Base-by-base conservation (phyloP, 1,140 invertebrate genomes). In the Anoplophora glabripennis region DNA sequence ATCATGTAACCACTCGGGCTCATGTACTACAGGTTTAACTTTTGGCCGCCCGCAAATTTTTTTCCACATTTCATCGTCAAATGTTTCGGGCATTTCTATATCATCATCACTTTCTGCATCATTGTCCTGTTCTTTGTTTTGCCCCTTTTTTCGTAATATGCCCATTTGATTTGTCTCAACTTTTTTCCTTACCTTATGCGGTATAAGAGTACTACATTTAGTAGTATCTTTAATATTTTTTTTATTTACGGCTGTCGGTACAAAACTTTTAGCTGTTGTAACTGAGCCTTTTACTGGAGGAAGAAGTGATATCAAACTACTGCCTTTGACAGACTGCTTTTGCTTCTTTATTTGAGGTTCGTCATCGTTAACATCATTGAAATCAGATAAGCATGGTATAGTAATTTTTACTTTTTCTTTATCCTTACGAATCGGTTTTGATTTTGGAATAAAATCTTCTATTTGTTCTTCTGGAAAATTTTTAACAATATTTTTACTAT, bases 31-130 rank as follows among this genome's bases (percentile, higher is more conserved):
- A 12, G 38, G 28, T 58, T 57, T 33, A 33, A 21, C 52, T 71
- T 68, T 52, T 28, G 51, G 53, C 58, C 65, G 57, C 18, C 68
- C 72, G 61, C 72, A 74, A 34, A 73, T 66, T 61, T 71, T 68
- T 35, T 71, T 56, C 73, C 73, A 75, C 52, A 70, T 65, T 64
- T 73, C 67, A 35, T 73, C 68, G 67, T 75, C 73, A 59, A 70
- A 75, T 9, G 65, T 69, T 47, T 73, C 71, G 9, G 70, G 69
- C 51, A 71, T 55, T 37, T 68, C 53, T 37, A 72, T 62, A 47
- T 67, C 65, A 51, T 70, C 69, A 57, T 71, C 70, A 36, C 62
- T 66, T 37, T 72, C 72, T 52, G 17, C 54, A 44, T 69, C 63
- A 45, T 53, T 65, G 12, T 37, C n/a, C 35, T 28, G 21, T 15